These are phyloP conservation scores for Hypselothyrea guttata DNA, from an alignment of 2,888 invertebrate genomes.

Conservation along the genomic window DNA sequence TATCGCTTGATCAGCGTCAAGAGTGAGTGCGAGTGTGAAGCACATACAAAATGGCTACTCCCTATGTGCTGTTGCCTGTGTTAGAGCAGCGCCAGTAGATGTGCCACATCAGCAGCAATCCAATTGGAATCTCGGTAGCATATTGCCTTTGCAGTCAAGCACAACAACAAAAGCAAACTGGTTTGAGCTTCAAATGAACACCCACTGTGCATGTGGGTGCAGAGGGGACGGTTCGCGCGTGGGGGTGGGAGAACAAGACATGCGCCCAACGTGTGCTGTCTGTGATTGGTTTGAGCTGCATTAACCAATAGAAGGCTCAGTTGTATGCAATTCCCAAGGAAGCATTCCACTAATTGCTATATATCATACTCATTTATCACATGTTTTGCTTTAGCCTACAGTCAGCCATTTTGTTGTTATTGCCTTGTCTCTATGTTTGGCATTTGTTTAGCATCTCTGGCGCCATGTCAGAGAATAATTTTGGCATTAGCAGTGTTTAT, in stretches of 20 bases:
- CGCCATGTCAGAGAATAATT: slow-evolving; percentile 51
- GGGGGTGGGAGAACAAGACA: slow-evolving; percentile 54
- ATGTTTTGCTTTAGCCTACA: not conserved
- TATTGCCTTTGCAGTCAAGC: slow-evolving; percentile 44
- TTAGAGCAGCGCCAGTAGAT: slow-evolving; percentile 34
- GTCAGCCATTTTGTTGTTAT: slow-evolving; percentile 43
- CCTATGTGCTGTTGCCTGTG: not conserved
- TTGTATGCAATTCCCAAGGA: slow-evolving; percentile 24
- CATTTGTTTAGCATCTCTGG: slow-evolving; percentile 43
- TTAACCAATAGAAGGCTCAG: slow-evolving; percentile 37
- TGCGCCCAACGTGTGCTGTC: slow-evolving; percentile 31
- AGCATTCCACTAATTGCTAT: slow-evolving; percentile 36
- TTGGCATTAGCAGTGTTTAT: slow-evolving; percentile 54
- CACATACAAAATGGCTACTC: slow-evolving; percentile 51
- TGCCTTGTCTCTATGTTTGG: slow-evolving; percentile 7
- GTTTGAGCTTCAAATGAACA: slow-evolving; percentile 48
- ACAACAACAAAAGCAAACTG: slow-evolving; percentile 30
- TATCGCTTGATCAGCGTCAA: not conserved
- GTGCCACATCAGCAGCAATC: slow-evolving; percentile 31
- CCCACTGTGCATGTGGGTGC: slow-evolving; percentile 55
- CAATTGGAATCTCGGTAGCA: slow-evolving; percentile 58
- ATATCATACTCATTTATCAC: slow-evolving; percentile 39
- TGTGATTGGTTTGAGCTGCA: slow-evolving; percentile 24
- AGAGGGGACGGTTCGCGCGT: slow-evolving; percentile 42
- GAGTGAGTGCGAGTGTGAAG: slow-evolving; percentile 42